Evolutionary conservation across 2,797 vertebrate species (phyloP).

Genomic region (Echeneis naucrates): DNA sequence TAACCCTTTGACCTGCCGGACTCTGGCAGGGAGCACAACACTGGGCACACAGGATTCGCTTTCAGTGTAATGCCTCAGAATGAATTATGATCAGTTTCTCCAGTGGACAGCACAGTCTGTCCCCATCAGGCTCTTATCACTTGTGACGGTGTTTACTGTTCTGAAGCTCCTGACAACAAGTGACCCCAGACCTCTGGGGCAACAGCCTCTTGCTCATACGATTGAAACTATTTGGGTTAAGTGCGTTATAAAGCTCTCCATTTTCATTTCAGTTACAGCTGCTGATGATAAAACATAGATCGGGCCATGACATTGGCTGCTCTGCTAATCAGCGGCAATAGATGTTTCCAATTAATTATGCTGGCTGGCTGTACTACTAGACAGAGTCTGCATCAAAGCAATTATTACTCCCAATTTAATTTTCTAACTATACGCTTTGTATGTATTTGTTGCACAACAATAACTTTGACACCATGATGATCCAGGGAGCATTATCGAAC

Average conservation of each 20-base stretch:
- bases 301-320: constrained; percentile 66
- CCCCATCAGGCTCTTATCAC: constrained; percentile 48
- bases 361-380: constrained; percentile 47
- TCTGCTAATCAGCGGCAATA: constrained; percentile 69
- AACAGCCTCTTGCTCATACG: constrained; percentile 41
- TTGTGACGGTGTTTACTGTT: constrained; percentile 44
- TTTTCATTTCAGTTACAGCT: constrained; percentile 75
- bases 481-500: constrained; percentile 11
- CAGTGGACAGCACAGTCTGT: constrained; percentile 28
- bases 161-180: constrained; percentile 12
- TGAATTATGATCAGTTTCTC: constrained; percentile 67
- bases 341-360: constrained; percentile 72
- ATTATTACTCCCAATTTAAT: constrained; percentile 64
- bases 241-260: constrained; percentile 42
- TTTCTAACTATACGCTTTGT: constrained; percentile 42
- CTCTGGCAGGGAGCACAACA: constrained; percentile 25
- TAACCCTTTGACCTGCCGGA: constrained; percentile 69
- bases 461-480: constrained; percentile 41
- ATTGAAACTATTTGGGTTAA: constrained; percentile 52
- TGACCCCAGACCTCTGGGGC: constrained; percentile 40
- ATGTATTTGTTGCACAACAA: constrained; percentile 55
- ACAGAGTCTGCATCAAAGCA: constrained; percentile 54
- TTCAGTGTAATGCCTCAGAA: constrained; percentile 65
- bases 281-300: constrained; percentile 72
- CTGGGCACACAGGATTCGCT: constrained; percentile 31